These are phyloP conservation scores for Spongilla lacustris DNA, from an alignment of 37 sponge, comb jelly and placozoan genomes.

Conservation along the genomic window DNA sequence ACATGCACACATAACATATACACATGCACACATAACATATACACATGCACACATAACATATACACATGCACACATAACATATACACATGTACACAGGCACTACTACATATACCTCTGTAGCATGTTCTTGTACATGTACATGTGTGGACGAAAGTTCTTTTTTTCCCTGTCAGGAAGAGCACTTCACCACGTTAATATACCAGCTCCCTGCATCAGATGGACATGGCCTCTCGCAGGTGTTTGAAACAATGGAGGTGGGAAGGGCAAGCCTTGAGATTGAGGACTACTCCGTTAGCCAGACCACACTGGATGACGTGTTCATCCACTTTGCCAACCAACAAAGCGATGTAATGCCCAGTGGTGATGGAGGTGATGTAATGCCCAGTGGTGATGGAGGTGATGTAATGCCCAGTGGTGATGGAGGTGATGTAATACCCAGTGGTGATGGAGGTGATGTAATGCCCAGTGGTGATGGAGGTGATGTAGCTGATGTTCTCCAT, in stretches of 20 bases:
- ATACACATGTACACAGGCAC: too few species aligned
- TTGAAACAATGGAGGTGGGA: constrained; percentile 14
- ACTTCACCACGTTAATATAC: not conserved
- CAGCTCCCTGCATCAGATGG: not conserved
- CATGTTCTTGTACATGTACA: too few species aligned
- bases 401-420: not conserved
- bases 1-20: not conserved
- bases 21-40: not conserved
- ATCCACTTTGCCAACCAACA: not conserved
- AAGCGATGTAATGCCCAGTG: not conserved
- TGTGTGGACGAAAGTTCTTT: too few species aligned
- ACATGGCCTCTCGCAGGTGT: constrained; percentile 24
- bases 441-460: not conserved
- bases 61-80: too few species aligned
- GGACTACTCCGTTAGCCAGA: constrained; percentile 69
- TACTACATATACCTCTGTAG: too few species aligned
- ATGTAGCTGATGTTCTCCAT: too few species aligned
- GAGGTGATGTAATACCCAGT: not conserved
- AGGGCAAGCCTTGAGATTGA: constrained; percentile 27
- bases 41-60: too few species aligned
- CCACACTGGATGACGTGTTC: constrained; percentile 67
- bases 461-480: too few species aligned
- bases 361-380: not conserved
- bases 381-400: not conserved
- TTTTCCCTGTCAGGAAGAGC: not conserved